A percentile compares a stretch with the other conserved stretches of the same genome.
These are phyloP conservation scores for Vulpes ferrilata DNA, from an alignment of 2,113 vertebrate genomes.

Conservation along the genomic window DNA sequence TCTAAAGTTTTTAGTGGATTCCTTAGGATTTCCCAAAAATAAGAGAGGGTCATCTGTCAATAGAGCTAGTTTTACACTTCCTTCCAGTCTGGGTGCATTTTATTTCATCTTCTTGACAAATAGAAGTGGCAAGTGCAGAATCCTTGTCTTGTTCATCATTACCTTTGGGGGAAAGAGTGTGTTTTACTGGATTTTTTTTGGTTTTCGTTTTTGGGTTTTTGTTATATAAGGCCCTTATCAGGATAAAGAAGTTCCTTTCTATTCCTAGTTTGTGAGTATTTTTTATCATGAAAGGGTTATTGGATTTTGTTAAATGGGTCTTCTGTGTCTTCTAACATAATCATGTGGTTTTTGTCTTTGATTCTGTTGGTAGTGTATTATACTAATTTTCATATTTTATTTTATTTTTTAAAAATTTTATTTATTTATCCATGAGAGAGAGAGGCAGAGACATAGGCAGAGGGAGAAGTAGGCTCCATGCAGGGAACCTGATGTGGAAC, in stretches of 20 bases:
- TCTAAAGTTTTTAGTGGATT: constrained; percentile 2
- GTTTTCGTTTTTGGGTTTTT: not conserved
- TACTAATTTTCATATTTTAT: not conserved
- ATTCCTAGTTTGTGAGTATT: not conserved
- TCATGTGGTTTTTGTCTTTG: not conserved
- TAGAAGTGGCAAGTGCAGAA: not conserved
- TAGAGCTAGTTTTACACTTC: not conserved
- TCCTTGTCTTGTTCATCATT: not conserved
- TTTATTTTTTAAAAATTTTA: no score
- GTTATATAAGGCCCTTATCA: not conserved
- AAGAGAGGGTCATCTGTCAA: not conserved
- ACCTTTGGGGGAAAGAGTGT: not conserved
- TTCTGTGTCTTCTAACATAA: not conserved
- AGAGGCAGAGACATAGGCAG: no score
- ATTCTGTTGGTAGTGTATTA: not conserved
- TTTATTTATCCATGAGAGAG: no score
- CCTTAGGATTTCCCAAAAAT: not conserved
- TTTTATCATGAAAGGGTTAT: not conserved
- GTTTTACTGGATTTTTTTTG: not conserved
- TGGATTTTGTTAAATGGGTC: not conserved
- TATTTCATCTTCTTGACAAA: not conserved
- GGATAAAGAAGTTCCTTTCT: not conserved
- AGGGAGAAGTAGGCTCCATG: no score
- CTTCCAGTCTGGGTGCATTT: not conserved
- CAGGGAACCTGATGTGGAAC: no score